These are phyloP conservation scores for Alethe castanea DNA, from an alignment of 2,113 vertebrate species.

Conservation along the genomic window DNA sequence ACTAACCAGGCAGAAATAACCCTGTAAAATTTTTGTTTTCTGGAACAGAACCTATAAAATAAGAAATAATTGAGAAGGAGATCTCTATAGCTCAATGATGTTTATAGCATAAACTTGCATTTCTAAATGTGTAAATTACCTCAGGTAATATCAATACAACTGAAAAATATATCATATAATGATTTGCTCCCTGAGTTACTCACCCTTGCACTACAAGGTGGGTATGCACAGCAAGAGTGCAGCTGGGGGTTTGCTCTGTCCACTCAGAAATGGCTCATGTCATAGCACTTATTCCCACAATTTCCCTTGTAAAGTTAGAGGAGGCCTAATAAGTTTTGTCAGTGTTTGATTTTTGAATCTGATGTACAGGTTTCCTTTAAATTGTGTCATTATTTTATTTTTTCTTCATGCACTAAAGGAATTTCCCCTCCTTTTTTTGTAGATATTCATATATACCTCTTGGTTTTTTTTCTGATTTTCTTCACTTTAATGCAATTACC, in stretches of 20 bases:
- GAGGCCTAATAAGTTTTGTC: not conserved
- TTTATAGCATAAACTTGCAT: not conserved
- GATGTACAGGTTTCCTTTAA: not conserved
- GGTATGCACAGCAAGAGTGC: not conserved
- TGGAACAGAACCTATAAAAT: not conserved
- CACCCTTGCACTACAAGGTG: not conserved
- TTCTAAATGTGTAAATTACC: not conserved
- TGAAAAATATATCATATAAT: not conserved
- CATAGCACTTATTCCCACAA: not conserved
- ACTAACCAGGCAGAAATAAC: not conserved
- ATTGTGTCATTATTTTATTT: not conserved
- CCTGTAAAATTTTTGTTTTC: slow-evolving; percentile 2
- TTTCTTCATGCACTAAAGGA: not conserved
- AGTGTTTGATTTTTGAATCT: not conserved
- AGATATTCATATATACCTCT: not conserved
- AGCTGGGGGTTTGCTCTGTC: not conserved
- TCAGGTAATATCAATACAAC: not conserved
- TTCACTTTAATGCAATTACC: not conserved
- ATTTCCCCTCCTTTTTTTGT: not conserved
- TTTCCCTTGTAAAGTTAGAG: not conserved
- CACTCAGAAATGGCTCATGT: not conserved
- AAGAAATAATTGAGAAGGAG: not conserved
- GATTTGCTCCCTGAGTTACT: not conserved
- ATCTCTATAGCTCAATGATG: not conserved
- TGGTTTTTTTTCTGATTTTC: not conserved